These are phyloP conservation scores for Gymnocephalus cernua DNA, from an alignment of 2,113 vertebrate species.

Conservation along the genomic window DNA sequence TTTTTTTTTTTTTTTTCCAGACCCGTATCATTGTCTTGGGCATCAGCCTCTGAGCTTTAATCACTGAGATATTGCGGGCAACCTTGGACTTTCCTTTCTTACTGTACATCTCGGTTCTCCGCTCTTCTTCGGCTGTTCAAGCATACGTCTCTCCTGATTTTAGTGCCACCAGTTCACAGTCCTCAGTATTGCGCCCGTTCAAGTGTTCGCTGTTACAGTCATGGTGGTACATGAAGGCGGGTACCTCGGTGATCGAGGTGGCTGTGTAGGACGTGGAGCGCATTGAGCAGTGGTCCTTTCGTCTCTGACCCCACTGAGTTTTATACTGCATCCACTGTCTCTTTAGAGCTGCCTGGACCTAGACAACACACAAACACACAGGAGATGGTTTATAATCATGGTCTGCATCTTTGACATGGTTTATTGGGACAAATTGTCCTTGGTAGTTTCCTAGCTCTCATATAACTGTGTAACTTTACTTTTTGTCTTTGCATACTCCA, in stretches of 20 bases:
- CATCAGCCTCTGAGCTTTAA: conserved; percentile 29
- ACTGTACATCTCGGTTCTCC: conserved; percentile 1
- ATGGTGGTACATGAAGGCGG: conserved; percentile 89
- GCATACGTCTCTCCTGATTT: conserved; percentile 89
- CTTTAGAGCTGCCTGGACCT: conserved; percentile 93
- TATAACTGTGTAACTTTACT: background rate
- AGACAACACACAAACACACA: conserved; percentile 31
- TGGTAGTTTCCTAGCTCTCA: background rate
- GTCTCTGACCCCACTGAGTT: conserved; percentile 90
- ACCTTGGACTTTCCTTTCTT: conserved; percentile 15
- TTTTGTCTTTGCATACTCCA: background rate
- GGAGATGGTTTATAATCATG: background rate
- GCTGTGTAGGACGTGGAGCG: conserved; percentile 91
- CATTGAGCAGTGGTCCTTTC: conserved; percentile 87
- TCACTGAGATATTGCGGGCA: conserved; percentile 38
- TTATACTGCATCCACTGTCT: conserved; percentile 94
- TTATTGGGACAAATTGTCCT: background rate
- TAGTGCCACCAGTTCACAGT: conserved; percentile 88
- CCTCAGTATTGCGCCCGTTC: conserved; percentile 85
- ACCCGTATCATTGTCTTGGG: conserved; percentile 40
- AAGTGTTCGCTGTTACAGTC: conserved; percentile 87
- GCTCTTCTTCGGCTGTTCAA: conserved; percentile 59
- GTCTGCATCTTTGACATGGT: background rate
- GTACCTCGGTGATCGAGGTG: conserved; percentile 91
- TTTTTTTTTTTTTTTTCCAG: conserved; percentile 32